Percentiles rank a stretch among this genome's conserved stretches.
Conservation (phyloP, 1,140 invertebrate genomes). For the Ganaspis sp. region DNA sequence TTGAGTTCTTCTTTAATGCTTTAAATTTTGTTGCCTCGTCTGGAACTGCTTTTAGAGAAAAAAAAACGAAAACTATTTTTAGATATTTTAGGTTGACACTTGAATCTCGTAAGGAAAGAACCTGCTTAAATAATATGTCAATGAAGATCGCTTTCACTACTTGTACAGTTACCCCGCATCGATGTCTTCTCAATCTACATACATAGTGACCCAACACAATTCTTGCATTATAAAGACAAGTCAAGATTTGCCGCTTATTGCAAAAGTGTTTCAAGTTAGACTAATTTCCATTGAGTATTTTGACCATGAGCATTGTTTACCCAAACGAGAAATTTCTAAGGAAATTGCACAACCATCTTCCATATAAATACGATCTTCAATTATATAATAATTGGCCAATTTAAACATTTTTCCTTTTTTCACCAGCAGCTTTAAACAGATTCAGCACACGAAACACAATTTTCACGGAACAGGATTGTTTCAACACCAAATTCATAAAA, state of each 20-base stretch:
- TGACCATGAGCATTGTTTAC: neutral
- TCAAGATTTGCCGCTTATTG: neutral
- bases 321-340: slow-evolving; percentile 22
- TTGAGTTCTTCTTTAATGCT: too few relatives aligned
- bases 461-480: neutral
- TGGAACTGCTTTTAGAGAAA: too few relatives aligned
- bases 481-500: neutral
- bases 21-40: too few relatives aligned
- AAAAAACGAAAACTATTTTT: neutral
- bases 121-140: slow-evolving; percentile 44
- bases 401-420: neutral
- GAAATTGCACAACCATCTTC: neutral
- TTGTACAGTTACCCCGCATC: slow-evolving; percentile 34
- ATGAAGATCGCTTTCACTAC: slow-evolving; percentile 58
- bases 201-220: slow-evolving; percentile 13
- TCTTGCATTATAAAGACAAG: slow-evolving; percentile 19
- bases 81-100: neutral
- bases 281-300: neutral
- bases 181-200: slow-evolving; percentile 29
- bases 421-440: neutral
- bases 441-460: neutral
- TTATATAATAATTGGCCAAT: neutral
- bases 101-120: neutral
- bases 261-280: slow-evolving; percentile 20
- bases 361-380: neutral